Evolutionary conservation across 2,113 vertebrate genomes (phyloP).

Genomic region (Acinonyx jubatus): DNA sequence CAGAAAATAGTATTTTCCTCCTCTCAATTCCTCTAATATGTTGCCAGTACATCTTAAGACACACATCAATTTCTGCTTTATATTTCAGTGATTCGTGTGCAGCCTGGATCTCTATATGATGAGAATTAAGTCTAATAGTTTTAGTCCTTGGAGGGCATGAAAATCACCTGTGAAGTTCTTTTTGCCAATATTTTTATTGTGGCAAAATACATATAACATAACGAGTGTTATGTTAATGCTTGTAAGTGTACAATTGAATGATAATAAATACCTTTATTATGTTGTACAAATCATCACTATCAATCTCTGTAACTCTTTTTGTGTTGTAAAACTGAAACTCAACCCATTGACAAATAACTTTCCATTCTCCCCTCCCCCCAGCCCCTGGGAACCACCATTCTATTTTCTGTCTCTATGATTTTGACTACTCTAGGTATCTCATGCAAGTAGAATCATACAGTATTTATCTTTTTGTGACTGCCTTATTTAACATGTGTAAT

Average conservation of each 20-base stretch:
- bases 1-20: neutral
- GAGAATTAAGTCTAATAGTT: neutral
- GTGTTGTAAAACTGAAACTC: neutral
- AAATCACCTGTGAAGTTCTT: neutral
- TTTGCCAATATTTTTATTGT: neutral
- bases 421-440: neutral
- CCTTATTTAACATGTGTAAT: neutral
- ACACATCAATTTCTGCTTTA: neutral
- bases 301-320: neutral
- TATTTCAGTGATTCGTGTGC: neutral
- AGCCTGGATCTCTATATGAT: neutral
- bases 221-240: neutral
- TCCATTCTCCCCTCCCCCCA: neutral
- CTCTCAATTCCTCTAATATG: neutral
- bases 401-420: neutral
- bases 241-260: neutral
- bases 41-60: neutral
- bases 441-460: neutral
- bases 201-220: neutral
- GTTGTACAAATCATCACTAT: neutral
- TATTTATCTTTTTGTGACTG: neutral
- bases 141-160: neutral
- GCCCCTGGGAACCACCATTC: neutral
- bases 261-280: neutral
- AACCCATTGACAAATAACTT: neutral